These are phyloP conservation scores for Suricata suricatta DNA, from an alignment of 2,113 vertebrate genomes.

Conservation along the genomic window DNA sequence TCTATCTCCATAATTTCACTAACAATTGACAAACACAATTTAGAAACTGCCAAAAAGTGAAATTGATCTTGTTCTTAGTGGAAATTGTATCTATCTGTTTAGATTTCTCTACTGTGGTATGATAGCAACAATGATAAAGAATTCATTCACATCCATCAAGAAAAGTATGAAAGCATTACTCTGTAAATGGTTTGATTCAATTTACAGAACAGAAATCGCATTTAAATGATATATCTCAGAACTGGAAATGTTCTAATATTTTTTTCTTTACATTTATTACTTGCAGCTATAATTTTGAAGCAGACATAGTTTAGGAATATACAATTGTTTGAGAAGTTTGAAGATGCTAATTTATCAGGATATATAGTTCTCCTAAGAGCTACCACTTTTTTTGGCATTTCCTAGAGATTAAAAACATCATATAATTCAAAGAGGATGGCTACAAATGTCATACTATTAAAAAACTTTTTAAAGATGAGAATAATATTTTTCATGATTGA, in stretches of 20 bases:
- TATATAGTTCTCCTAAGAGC: background rate
- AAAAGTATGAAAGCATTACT: conserved; percentile 13
- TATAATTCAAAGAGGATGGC: background rate
- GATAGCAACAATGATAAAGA: conserved; percentile 68
- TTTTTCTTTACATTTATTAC: background rate
- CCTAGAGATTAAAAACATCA: background rate
- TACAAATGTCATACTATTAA: background rate
- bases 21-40: conserved; percentile 87
- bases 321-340: background rate
- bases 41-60: conserved; percentile 84
- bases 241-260: background rate
- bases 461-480: background rate
- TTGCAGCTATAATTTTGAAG: background rate
- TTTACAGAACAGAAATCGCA: conserved; percentile 31
- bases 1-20: conserved; percentile 87
- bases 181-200: conserved; percentile 23
- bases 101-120: conserved; percentile 73
- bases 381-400: background rate
- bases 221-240: conserved; percentile 54
- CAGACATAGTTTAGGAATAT: background rate
- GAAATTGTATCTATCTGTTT: conserved; percentile 78
- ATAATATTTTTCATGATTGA: background rate
- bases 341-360: background rate
- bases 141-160: conserved; percentile 68
- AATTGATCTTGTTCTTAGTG: conserved; percentile 82